phyloP scores from a whole-genome alignment of 2,113 vertebrate genomes.

The Speoplatyrhinus poulsoni region DNA sequence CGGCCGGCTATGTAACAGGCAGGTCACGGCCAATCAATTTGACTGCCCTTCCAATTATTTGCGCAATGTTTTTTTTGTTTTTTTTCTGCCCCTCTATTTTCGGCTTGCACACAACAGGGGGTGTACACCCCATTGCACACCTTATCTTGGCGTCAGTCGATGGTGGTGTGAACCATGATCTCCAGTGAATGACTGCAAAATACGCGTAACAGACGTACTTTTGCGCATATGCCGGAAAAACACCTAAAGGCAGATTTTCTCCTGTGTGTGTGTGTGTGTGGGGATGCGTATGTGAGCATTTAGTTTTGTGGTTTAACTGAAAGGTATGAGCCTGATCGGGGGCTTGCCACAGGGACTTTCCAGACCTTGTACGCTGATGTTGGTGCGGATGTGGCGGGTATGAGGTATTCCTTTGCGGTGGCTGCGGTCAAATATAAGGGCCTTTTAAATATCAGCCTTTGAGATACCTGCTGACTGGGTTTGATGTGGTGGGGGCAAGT shows the following conservation, averaged over 20 bases:
- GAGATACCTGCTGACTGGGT: constrained; percentile 6
- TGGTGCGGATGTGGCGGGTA: constrained; percentile 55
- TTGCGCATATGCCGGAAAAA: constrained; percentile 23
- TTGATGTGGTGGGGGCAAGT: constrained; percentile 38
- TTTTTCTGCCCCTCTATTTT: constrained; percentile 14
- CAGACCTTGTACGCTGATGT: constrained; percentile 39
- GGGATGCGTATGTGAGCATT: not conserved
- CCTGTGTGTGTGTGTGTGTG: not conserved
- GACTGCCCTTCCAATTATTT: too few relatives aligned
- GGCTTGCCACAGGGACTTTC: constrained; percentile 70
- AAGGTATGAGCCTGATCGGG: constrained; percentile 41
- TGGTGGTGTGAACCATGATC: constrained; percentile 31
- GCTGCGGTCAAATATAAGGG: constrained; percentile 43
- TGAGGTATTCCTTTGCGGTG: constrained; percentile 53
- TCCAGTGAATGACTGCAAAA: constrained; percentile 18
- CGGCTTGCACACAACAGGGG: constrained; percentile 12
- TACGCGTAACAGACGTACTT: constrained; percentile 17
- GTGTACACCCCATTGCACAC: too few relatives aligned
- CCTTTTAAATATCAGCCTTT: constrained; percentile 38
- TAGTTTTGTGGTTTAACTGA: constrained; percentile 3
- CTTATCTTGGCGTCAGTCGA: constrained; percentile 1
- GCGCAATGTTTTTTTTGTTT: too few relatives aligned
- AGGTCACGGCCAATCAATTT: constrained; percentile 25
- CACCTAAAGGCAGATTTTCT: not conserved
- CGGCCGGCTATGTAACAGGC: constrained; percentile 20